Evolutionary conservation across 2,113 vertebrate species (phyloP), one percentile per base, ranked within the genome.

Genomic region (Propithecus coquereli): DNA sequence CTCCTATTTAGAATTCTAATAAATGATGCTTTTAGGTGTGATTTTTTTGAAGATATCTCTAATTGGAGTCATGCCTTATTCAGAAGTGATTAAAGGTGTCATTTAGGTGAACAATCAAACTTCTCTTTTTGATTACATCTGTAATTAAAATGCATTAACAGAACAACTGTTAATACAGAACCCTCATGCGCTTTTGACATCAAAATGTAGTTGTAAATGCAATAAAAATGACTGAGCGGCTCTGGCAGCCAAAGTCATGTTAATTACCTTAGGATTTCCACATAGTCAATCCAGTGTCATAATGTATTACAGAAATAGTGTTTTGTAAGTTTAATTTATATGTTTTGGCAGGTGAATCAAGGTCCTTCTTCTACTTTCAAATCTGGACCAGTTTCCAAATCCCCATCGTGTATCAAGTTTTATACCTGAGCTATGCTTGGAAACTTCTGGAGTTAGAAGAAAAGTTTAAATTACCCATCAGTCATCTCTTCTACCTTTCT

Each of bases 121-220:
- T 90, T 97, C 50, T 59, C 37, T n/a, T 92, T 98, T 96, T 81
- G 89, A 95, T 97, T 97, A 50, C 95, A 94, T 77, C 52, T 97
- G 37, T 87, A 95, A 97, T 93, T 96, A 95, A 70, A 96, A 93
- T 80, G 86, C 80, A 96, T 74, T 90, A 96, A 91, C 54, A 16
- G 40, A 88, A 90, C n/a, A 83, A 68, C 71, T 93, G n/a, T 88
- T 83, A 96, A 95, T 96, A 91, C 1, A 87, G 90, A 93, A 90
- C 1, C 43, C 13, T 50, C 14, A 10, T 90, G 30, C 54, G 37
- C 90, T 92, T 97, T 95, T 74, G 88, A 92, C 63, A 94, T 81
- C 45, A 90, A 66, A 80, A 91, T 92, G 50, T 23, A 87, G 30
- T 94, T 89, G 2, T 50, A 87, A 87, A 86, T 91, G 79, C 54